Base-by-base conservation (phyloP, 2,888 invertebrate species). In the Poecilus cupreus region DNA sequence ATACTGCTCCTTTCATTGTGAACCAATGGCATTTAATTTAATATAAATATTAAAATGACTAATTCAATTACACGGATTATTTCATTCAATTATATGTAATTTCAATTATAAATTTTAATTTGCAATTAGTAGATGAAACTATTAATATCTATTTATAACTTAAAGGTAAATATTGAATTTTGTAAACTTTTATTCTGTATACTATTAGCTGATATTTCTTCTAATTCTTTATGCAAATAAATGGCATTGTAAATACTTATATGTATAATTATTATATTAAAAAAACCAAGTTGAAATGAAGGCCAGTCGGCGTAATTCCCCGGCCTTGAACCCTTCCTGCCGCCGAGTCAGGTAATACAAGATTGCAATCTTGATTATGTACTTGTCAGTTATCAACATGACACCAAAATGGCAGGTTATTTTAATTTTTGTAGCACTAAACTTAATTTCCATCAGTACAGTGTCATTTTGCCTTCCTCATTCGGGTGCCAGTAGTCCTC, bases 221-320 rank as follows among this genome's bases (percentile, higher is more conserved):
- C n/a, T n/a, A n/a, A n/a, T n/a, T n/a, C n/a, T n/a, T n/a, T n/a
- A n/a, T 39, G 8, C 39, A 39, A 2, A 2, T 39, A 39, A 39
- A 39, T 39, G n/a, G 3, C 39, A 11, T 39, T 39, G 8, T 2
- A 3, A 10, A 37, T 3, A 2, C 16, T 16, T 49, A 49, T 1
- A 49, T 16, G 8, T 8, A 8, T 0, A 49, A 18, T 18, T 43
- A 43, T 43, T 49, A 13, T n/a, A 49, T n/a, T 49, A 49, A 13
- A 60, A 54, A 54, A 54, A 54, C n/a, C 22, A 54, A 22, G 20
- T 18, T 22, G 64, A 6, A 68, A 32, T 68, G 64, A 68, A 68
- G 64, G 64, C 10, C 11, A 37, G 1, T 6, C 1, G 32, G 37
- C 64, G 64, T 32, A 68, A 68, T 10, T 68, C 32, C 64, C 37